Evolutionary conservation across 2,113 vertebrate genomes (phyloP), one percentile per base, ranked within the genome.

Genomic region (Carollia perspicillata): DNA sequence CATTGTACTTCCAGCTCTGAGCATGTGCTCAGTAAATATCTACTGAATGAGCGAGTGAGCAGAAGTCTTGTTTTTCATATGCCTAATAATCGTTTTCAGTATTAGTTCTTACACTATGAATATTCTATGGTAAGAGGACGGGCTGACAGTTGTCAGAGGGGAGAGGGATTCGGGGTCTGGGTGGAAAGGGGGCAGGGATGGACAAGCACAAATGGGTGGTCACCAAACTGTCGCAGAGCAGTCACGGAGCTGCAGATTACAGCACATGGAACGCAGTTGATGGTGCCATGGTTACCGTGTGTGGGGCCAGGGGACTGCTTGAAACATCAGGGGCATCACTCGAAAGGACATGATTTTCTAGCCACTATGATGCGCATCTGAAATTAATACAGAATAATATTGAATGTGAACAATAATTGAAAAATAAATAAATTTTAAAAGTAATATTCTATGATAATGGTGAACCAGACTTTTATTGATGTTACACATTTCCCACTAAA

Each of bases 51-150:
- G 8, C 69, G 42, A 80, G 75, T 75, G 63, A 74, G 8, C 20
- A 83, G 44, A 77, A 78, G 40, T 42, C 68, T 84, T 81, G 6
- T 72, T 80, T 92, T 77, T 69, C 16, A 8, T 60, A 51, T 60
- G 14, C 51, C 35, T 55, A 63, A 23, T 55, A 89, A 85, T 26
- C 83, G 49, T 94, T 93, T 87, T 58, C 8, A 74, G 23, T 90
- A 66, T 89, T 83, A 81, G 22, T 75, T 90, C 40, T 88, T 85
- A 22, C 6, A 75, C 93, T 93, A 88, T 60, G 79, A 83, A 92
- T 74, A 74, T 47, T 74, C 71, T 74, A 47, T 74, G 26, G 47
- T 74, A 47, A 47, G 42, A 74, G 71, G 42, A 47, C 71, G 47
- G 71, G 44, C 71, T 17, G 12, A 17, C 71, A 74, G 26, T 74